Conservation (phyloP, 2,797 vertebrate genomes). For the Setipinna tenuifilis region DNA sequence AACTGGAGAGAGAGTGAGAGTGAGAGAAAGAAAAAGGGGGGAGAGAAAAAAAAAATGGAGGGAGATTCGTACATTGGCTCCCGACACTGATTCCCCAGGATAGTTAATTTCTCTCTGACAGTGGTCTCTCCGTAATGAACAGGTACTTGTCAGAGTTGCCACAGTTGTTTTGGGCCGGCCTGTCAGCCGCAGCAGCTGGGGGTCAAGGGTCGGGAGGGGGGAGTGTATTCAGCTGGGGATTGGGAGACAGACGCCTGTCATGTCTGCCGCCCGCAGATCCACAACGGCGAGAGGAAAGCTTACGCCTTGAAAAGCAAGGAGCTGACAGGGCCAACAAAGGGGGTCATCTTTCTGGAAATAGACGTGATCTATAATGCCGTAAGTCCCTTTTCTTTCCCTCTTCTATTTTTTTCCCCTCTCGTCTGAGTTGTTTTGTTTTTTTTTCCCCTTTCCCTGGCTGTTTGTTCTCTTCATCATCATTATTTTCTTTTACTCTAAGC, state of each 20-base stretch:
- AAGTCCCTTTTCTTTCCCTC: conserved; percentile 82
- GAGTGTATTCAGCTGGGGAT: conserved; percentile 96
- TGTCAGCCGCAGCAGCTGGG: conserved; percentile 99
- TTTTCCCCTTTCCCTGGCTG: conserved; percentile 49
- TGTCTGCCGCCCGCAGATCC: conserved; percentile 99
- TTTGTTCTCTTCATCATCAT: conserved; percentile 44
- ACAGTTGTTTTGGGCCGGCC: conserved; percentile 99
- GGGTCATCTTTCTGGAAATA: conserved; percentile 99
- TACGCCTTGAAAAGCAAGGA: conserved; percentile 99
- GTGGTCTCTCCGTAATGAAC: conserved; percentile 98
- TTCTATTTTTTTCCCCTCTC: conserved; percentile 40
- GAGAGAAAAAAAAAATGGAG: conserved; percentile 56
- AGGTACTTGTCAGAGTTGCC: conserved; percentile 99
- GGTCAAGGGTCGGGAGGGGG: conserved; percentile 91
- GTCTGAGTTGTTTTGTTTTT: background rate
- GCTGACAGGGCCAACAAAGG: conserved; percentile 99
- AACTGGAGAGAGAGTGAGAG: conserved; percentile 60
- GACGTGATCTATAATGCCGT: conserved; percentile 99
- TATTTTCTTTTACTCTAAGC: conserved; percentile 1
- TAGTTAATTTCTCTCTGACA: conserved; percentile 99
- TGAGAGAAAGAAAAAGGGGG: conserved; percentile 58
- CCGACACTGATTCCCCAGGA: conserved; percentile 95
- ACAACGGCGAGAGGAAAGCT: conserved; percentile 99
- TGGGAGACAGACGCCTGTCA: conserved; percentile 99
- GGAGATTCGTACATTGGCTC: conserved; percentile 71